phyloP scores from a whole-genome alignment of 2,888 invertebrate genomes.

The Sipha maydis region DNA sequence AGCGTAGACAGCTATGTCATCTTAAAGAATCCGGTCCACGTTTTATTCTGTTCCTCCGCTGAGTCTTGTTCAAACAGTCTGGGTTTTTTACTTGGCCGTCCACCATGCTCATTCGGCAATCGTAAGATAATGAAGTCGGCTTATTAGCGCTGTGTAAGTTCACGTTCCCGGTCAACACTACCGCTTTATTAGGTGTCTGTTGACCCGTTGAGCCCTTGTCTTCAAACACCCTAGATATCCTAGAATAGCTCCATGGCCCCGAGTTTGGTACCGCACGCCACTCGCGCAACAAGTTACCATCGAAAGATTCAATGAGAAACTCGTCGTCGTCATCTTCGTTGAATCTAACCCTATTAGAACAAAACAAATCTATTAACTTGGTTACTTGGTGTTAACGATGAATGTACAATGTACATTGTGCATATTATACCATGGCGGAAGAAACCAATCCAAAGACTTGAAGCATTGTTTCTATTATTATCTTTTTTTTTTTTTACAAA shows the following conservation, averaged over 20 bases:
- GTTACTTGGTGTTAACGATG: not conserved
- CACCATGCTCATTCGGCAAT: conserved; percentile 31
- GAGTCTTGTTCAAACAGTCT: conserved; percentile 14
- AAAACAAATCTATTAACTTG: not conserved
- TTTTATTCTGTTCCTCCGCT: conserved; percentile 6
- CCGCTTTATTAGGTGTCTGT: not conserved
- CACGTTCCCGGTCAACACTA: conserved; percentile 46
- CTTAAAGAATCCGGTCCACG: not conserved
- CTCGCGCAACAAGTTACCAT: conserved; percentile 22
- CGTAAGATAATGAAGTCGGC: not conserved
- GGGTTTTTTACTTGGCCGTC: conserved; percentile 7
- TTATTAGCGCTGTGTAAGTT: conserved; percentile 19
- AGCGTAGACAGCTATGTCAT: not conserved
- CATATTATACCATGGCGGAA: not conserved
- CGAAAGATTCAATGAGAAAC: conserved; percentile 24
- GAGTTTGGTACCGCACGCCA: not conserved
- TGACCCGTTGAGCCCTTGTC: not conserved
- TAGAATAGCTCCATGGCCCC: conserved; percentile 43
- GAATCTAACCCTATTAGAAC: not conserved
- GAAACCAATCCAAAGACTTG: conserved; percentile 28
- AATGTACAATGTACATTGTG: no score
- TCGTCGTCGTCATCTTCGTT: conserved; percentile 13
- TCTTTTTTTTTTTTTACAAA: conserved; percentile 2
- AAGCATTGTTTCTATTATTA: not conserved
- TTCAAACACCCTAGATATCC: conserved; percentile 32